phyloP scores from a whole-genome alignment of 1,140 invertebrate genomes.

The Lordiphosa stackelbergi region DNA sequence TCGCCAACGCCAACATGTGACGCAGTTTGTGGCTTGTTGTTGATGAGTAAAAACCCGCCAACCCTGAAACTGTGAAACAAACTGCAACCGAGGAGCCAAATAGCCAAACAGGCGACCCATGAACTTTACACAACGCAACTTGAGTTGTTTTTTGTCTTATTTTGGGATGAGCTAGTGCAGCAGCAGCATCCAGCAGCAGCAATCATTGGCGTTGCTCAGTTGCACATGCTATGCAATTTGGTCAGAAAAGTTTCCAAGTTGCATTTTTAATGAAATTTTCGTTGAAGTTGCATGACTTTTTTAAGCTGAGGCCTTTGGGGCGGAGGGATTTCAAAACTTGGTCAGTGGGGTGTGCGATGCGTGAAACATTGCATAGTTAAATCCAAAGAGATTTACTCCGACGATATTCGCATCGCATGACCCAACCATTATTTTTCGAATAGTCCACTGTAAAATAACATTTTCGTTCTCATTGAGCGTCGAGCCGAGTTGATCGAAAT shows the following conservation, averaged over 20 bases:
- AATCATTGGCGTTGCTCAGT: slow-evolving; percentile 2
- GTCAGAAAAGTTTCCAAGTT: slow-evolving; percentile 4
- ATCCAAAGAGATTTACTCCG: no score
- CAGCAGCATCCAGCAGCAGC: not conserved
- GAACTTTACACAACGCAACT: slow-evolving; percentile 61
- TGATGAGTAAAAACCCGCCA: slow-evolving; percentile 58
- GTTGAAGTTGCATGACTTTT: not conserved
- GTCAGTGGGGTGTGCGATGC: no score
- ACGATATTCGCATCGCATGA: no score
- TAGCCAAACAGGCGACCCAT: slow-evolving; percentile 52
- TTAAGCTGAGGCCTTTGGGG: no score
- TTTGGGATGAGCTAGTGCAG: slow-evolving; percentile 8
- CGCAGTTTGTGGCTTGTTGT: slow-evolving; percentile 41
- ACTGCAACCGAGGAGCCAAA: slow-evolving; percentile 44
- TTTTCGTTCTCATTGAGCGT: no score
- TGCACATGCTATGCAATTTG: slow-evolving; percentile 1
- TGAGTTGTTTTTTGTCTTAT: slow-evolving; percentile 19
- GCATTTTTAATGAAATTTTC: slow-evolving; percentile 7
- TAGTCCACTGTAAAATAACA: no score
- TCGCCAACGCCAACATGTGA: slow-evolving; percentile 56
- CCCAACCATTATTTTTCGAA: no score
- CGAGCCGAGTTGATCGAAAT: no score
- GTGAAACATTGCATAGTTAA: not conserved
- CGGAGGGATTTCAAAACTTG: no score
- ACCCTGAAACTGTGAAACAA: slow-evolving; percentile 65